Evolutionary conservation across 2,888 invertebrate genomes (phyloP), one percentile per base, ranked within the genome.

Genomic region (Hymenopus coronatus): DNA sequence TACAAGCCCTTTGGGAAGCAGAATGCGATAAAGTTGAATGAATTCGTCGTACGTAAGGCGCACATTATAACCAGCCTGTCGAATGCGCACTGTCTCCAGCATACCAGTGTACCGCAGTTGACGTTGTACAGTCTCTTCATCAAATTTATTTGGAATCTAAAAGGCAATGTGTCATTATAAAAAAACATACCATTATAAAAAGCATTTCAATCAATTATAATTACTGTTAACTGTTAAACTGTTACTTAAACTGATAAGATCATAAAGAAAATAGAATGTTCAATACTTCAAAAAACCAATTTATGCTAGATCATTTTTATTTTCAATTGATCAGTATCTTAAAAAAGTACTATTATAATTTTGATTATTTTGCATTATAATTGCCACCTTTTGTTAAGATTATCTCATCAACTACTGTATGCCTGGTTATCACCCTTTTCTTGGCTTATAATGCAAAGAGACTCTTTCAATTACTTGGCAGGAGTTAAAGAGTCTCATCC

Each of bases 51-150:
- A 98, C 0, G 97, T 97, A 81, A 99, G 95, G 81, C 99, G 95
- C 90, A 99, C 98, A 93, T 98, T 98, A 94, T 98, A 99, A 2
- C 99, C 99, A 2, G 98, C 98, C 92, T 98, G 98, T 87, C 99
- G 94, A 90, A 99, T 99, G 91, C 98, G 94, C 25, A 99, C 99
- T 0, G 99, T 99, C 93, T 99, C 99, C 92, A 99, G 92, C 99
- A 99, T 99, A 90, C 99, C 99, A 0, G 99, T 99, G 93, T 99
- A 99, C 15, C 98, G 95, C 89, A 99, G 94, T 93, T 98, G 97
- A 88, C 98, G 94, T 92, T 98, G 97, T 14, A 99, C 98, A 0
- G 98, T 97, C 90, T 98, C 97, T 92, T 98, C 98, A 93, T 98
- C 98, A 93, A 99, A 99, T 91, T 96, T 96, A 93, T 98, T 98